phyloP scores from a whole-genome alignment of 2,888 invertebrate genomes.

The Acleris emargana region DNA sequence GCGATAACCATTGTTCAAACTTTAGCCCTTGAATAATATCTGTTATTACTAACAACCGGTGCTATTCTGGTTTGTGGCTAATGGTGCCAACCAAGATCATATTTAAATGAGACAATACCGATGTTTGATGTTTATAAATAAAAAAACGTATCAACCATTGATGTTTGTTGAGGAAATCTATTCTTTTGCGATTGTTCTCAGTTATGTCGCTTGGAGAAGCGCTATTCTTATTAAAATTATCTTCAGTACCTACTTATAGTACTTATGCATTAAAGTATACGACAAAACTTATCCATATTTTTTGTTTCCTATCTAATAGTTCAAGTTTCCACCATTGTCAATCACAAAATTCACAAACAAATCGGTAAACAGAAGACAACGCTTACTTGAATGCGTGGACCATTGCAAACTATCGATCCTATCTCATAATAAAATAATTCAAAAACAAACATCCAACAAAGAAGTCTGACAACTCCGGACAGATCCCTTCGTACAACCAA shows the following conservation, averaged over 20 bases:
- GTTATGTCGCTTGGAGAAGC: no score
- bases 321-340: no score
- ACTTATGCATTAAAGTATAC: no score
- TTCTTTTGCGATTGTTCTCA: no score
- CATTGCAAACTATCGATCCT: not conserved
- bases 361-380: no score
- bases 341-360: no score
- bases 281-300: no score
- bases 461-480: conserved; percentile 59
- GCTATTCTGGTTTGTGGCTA: conserved; percentile 10
- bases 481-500: conserved; percentile 65
- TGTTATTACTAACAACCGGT: conserved; percentile 18
- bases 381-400: not conserved
- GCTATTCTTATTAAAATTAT: no score
- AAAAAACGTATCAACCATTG: not conserved
- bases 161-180: no score
- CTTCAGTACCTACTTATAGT: no score
- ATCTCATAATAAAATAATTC: conserved; percentile 48
- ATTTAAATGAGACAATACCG: conserved; percentile 5
- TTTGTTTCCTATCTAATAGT: no score
- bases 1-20: conserved; percentile 34
- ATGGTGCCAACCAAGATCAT: conserved; percentile 16
- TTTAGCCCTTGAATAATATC: conserved; percentile 37
- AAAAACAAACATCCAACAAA: conserved; percentile 57
- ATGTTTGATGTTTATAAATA: not conserved